Conservation (phyloP, 2,113 vertebrate species). For the Silurus asotus region DNA sequence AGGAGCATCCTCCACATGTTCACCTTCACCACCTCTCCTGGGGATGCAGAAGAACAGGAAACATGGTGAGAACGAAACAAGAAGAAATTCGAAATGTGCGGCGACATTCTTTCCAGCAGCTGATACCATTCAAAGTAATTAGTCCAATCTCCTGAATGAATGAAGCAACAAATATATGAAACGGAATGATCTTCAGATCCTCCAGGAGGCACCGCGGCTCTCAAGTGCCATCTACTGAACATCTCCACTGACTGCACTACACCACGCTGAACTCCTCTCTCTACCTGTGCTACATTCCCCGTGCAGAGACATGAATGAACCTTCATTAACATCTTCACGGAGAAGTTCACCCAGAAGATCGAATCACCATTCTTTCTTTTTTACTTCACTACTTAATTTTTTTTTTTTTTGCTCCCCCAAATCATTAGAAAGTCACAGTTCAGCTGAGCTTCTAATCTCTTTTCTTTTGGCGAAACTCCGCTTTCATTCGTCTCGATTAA, state of each 20-base stretch:
- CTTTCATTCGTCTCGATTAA: conserved; percentile 46
- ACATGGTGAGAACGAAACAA: neutral
- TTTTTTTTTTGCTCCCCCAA: neutral
- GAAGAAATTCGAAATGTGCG: neutral
- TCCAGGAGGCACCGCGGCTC: neutral
- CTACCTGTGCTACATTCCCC: neutral
- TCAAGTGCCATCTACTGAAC: conserved; percentile 4
- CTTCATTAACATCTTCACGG: conserved; percentile 27
- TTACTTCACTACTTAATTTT: neutral
- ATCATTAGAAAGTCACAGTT: conserved; percentile 38
- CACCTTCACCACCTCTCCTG: conserved; percentile 90
- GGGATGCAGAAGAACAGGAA: conserved; percentile 30
- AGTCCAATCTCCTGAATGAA: neutral
- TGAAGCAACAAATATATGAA: neutral
- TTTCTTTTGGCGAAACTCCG: neutral
- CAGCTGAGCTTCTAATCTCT: conserved; percentile 19
- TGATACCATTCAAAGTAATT: neutral
- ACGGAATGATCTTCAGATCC: neutral
- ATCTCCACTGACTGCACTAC: neutral
- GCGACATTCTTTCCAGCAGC: neutral
- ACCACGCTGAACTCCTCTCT: neutral
- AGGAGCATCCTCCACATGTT: conserved; percentile 96
- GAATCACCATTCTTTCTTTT: conserved; percentile 7
- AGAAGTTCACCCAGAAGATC: conserved; percentile 29
- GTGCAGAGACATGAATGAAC: neutral